phyloP scores from a whole-genome alignment of 1,140 invertebrate genomes.

The Tetramorium simillimum region DNA sequence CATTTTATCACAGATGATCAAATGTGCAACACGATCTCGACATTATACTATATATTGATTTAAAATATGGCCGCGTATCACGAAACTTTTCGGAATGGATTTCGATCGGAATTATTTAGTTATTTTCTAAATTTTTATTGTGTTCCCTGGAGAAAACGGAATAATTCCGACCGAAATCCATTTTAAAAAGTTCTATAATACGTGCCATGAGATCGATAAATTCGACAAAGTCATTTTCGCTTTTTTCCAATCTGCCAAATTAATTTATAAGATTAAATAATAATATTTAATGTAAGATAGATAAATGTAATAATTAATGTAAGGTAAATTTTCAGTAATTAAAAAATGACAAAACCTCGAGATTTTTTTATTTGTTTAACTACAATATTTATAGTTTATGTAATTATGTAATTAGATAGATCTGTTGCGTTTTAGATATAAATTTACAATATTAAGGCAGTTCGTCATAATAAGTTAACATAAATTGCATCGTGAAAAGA shows the following conservation, averaged over 20 bases:
- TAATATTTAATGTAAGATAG: not conserved
- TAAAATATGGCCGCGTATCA: not conserved
- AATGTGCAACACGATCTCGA: not conserved
- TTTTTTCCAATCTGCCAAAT: not conserved
- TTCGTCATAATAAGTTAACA: not conserved
- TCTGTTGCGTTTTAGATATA: not conserved
- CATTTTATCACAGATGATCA: not conserved
- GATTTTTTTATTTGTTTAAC: not conserved
- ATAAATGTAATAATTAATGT: not conserved
- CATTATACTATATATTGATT: constrained; percentile 2
- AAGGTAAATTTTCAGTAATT: not conserved
- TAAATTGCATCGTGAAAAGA: constrained; percentile 7
- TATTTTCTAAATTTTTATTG: too few species aligned
- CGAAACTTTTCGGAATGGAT: too few species aligned
- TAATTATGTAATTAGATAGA: not conserved
- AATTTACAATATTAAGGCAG: not conserved
- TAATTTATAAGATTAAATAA: constrained; percentile 20
- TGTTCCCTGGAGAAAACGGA: too few species aligned
- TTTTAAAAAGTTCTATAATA: too few species aligned
- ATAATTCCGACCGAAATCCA: too few species aligned
- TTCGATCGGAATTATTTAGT: too few species aligned
- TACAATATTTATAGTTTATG: not conserved
- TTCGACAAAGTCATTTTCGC: not conserved
- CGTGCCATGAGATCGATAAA: not conserved
- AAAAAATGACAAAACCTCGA: not conserved